Evolutionary conservation across 2,888 invertebrate genomes (phyloP), one percentile per base, ranked within the genome.

Genomic region (Iselma pallidipennis): DNA sequence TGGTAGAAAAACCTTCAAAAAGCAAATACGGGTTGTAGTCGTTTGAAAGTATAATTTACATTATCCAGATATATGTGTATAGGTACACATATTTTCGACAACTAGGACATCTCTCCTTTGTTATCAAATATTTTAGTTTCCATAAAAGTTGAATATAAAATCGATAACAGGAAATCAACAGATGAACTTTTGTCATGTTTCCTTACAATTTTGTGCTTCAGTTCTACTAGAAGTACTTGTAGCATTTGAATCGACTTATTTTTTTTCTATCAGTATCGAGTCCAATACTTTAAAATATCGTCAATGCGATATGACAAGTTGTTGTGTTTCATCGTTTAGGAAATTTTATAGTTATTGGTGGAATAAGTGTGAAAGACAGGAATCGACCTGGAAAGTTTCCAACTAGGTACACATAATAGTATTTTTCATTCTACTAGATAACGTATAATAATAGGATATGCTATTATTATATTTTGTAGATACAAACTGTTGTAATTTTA

Each of bases 131-230:
- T 54, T 54, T 50, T 26, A 50, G 6, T n/a, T 23, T 49, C 53
- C 53, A 28, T 60, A 33, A 55, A 37, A 55, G 51, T 28, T 42
- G 54, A 55, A 60, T 60, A 50, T 42, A 21, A 55, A 60, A 60
- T 60, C 55, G 50, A 60, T 60, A 55, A 25, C 25, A 23, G 12
- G 28, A 19, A 37, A 55, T 23, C 49, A 49, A n/a, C 23, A n/a
- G 6, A 37, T 16, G 42, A 37, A 37, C 23, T 45, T 55, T 14
- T 54, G 45, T 48, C 31, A 37, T 50, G 55, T n/a, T n/a, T 50
- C 42, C 31, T 4, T 37, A 53, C 21, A 33, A n/a, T 55, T 54
- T 54, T 21, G n/a, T 54, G 37, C 54, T 25, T 55, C 51, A 5
- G 28, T 28, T 28, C 16, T 57, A 19, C n/a, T 4, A n/a, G n/a